phyloP scores from a whole-genome alignment of 2,797 vertebrate species.

The Knipowitschia caucasica region DNA sequence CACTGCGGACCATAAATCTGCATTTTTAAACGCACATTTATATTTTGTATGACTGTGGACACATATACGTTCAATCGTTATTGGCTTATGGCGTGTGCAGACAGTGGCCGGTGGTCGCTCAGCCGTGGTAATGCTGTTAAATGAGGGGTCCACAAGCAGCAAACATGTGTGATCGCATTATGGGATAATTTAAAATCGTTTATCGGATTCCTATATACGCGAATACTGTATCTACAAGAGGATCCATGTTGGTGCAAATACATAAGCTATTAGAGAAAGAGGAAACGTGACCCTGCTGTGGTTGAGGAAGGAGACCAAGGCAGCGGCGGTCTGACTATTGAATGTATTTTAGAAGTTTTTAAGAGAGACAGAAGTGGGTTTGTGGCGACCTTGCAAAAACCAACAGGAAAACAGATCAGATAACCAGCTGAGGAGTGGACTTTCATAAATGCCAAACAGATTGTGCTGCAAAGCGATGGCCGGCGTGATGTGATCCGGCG shows the following conservation, averaged over 20 bases:
- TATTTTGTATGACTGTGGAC: conserved; percentile 20
- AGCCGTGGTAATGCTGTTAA: conserved; percentile 16
- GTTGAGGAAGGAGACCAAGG: not conserved
- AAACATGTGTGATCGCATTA: conserved; percentile 31
- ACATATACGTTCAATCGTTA: conserved; percentile 18
- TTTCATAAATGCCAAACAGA: conserved; percentile 37
- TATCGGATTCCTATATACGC: conserved; percentile 21
- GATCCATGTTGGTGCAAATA: conserved; percentile 8
- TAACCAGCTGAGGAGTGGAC: conserved; percentile 30
- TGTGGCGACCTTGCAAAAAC: conserved; percentile 12
- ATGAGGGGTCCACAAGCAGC: conserved; percentile 15
- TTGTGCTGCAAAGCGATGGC: conserved; percentile 42
- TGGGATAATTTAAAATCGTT: conserved; percentile 32
- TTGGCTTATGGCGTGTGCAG: conserved; percentile 7
- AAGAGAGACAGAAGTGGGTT: not conserved
- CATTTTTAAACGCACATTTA: conserved; percentile 11
- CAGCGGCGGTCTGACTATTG: not conserved
- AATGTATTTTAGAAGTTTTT: not conserved
- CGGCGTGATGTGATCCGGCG: conserved; percentile 35
- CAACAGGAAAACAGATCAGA: conserved; percentile 22
- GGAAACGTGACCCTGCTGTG: conserved; percentile 2
- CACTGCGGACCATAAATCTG: conserved; percentile 12
- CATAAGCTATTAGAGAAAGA: conserved; percentile 1
- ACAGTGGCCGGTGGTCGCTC: conserved; percentile 4
- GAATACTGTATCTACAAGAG: conserved; percentile 22